Evolutionary conservation across 2,797 vertebrate genomes (phyloP).

Genomic region (Crenichthys baileyi): DNA sequence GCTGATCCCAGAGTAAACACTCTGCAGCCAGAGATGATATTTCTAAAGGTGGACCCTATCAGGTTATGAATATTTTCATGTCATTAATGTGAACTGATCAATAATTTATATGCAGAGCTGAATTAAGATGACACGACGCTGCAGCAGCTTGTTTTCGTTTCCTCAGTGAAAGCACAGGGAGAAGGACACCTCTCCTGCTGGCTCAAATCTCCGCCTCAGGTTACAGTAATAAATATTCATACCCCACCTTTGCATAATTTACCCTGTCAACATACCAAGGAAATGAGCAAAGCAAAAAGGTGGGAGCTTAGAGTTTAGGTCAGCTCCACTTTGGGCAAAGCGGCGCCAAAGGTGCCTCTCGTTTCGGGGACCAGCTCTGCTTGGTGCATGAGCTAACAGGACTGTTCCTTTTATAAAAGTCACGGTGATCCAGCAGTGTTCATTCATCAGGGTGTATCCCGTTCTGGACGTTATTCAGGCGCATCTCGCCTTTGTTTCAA

Average conservation of each 20-base stretch:
- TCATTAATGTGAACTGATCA: slow-evolving; percentile 37
- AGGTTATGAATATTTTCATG: slow-evolving; percentile 35
- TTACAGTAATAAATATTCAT: slow-evolving; percentile 83
- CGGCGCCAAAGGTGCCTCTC: neutral
- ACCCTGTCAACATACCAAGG: slow-evolving; percentile 67
- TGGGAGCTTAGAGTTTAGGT: slow-evolving; percentile 31
- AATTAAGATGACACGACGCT: slow-evolving; percentile 47
- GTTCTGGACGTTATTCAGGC: slow-evolving; percentile 16
- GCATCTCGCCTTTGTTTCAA: slow-evolving; percentile 56
- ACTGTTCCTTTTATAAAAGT: slow-evolving; percentile 35
- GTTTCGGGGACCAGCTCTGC: too few relatives aligned
- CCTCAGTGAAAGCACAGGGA: slow-evolving; percentile 41
- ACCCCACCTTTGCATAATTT: slow-evolving; percentile 79
- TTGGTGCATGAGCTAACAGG: slow-evolving; percentile 16
- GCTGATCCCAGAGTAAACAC: slow-evolving; percentile 42
- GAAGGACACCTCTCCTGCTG: slow-evolving; percentile 54
- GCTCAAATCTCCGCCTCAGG: slow-evolving; percentile 68
- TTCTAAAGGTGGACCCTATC: slow-evolving; percentile 40
- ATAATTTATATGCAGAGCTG: slow-evolving; percentile 50
- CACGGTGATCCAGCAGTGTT: slow-evolving; percentile 32
- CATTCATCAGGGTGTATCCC: slow-evolving; percentile 42
- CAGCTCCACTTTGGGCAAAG: slow-evolving; percentile 41
- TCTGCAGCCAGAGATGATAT: slow-evolving; percentile 1
- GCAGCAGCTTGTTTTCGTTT: slow-evolving; percentile 2
- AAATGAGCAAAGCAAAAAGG: slow-evolving; percentile 38